phyloP scores from a whole-genome alignment of 2,888 invertebrate species.

The Eupithecia pulchellata region DNA sequence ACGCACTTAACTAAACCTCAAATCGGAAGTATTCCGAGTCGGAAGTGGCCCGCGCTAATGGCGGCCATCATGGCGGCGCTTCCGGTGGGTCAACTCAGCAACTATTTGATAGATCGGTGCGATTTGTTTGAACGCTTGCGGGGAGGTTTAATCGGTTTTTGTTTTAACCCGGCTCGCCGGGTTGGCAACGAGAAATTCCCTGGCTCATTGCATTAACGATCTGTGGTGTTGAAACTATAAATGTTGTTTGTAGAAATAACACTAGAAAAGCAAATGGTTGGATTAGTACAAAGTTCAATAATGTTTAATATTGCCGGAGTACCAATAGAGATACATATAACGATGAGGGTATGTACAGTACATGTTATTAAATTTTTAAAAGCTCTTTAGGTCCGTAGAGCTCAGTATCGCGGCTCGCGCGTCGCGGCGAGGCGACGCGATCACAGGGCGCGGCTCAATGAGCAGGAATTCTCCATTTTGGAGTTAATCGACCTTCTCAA shows the following conservation, averaged over 20 bases:
- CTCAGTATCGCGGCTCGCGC: constrained; percentile 15
- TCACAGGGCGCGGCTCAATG: constrained; percentile 35
- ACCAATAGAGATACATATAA: not conserved
- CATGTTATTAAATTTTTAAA: constrained; percentile 5
- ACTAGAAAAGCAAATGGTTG: not conserved
- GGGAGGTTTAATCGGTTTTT: constrained; percentile 31
- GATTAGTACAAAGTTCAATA: not conserved
- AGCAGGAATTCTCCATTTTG: constrained; percentile 41
- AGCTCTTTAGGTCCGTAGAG: constrained; percentile 6
- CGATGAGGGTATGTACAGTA: not conserved
- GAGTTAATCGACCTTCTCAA: constrained; percentile 42
- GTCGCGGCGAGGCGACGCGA: constrained; percentile 37
- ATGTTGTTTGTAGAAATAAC: not conserved
- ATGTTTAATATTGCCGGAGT: not conserved
- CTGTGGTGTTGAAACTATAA: constrained; percentile 1
- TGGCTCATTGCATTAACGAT: constrained; percentile 8
- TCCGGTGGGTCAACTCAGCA: constrained; percentile 53
- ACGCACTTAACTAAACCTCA: constrained; percentile 35
- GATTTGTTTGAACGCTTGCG: constrained; percentile 42
- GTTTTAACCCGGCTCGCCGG: constrained; percentile 16
- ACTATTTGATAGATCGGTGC: constrained; percentile 59
- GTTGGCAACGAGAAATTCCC: constrained; percentile 10
- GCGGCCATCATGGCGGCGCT: constrained; percentile 58
- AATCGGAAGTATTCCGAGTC: constrained; percentile 49
- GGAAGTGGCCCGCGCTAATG: constrained; percentile 61